Conservation (phyloP, 1,140 invertebrate species). For the Hypothenemus hampei region DNA sequence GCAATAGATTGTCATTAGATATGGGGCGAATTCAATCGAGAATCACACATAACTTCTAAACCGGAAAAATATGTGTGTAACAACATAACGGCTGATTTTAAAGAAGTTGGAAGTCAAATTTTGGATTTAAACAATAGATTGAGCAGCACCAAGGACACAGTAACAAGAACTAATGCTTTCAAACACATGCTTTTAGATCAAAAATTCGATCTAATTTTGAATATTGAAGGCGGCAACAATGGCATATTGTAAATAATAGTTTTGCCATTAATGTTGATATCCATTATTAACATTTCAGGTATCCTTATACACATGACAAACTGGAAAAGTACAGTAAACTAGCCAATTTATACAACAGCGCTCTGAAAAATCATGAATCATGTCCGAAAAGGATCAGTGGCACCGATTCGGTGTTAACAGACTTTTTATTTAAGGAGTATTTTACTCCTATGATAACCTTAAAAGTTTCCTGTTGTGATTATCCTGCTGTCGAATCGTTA, state of each 20-base stretch:
- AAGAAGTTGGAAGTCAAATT: constrained; percentile 42
- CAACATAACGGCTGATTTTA: constrained; percentile 50
- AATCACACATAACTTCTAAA: constrained; percentile 26
- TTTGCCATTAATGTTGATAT: neutral
- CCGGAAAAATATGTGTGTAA: constrained; percentile 54
- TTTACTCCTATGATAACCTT: constrained; percentile 55
- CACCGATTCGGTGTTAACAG: constrained; percentile 48
- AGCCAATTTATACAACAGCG: constrained; percentile 47
- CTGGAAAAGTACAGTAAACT: constrained; percentile 51
- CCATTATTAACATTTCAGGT: constrained; percentile 30
- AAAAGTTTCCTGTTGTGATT: constrained; percentile 71
- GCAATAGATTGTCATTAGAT: constrained; percentile 27
- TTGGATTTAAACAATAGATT: constrained; percentile 30
- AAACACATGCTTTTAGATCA: constrained; percentile 52
- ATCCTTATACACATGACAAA: constrained; percentile 40
- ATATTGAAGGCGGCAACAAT: constrained; percentile 58
- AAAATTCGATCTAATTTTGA: constrained; percentile 58
- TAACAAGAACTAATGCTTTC: constrained; percentile 52
- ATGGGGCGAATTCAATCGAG: constrained; percentile 40
- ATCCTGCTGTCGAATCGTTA: constrained; percentile 61
- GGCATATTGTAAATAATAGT: constrained; percentile 50
- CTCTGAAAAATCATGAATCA: constrained; percentile 34
- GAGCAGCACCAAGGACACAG: constrained; percentile 36
- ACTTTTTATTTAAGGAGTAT: constrained; percentile 53
- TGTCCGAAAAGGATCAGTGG: constrained; percentile 29